Percentiles rank a stretch among this genome's conserved stretches.
Conservation (phyloP, 1,140 invertebrate species). For the Drosophila sp. region DNA sequence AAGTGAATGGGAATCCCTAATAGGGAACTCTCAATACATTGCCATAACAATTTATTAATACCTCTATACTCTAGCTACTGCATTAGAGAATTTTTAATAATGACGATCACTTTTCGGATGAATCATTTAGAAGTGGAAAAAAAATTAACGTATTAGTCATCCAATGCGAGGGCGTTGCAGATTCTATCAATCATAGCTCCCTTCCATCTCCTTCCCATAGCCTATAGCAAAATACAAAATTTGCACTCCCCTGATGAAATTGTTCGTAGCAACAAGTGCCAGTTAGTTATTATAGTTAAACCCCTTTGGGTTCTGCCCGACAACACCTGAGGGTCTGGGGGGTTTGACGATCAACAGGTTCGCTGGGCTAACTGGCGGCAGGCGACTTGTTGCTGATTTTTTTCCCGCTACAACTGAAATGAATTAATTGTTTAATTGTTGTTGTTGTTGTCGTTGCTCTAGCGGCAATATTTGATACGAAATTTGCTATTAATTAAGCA, state of each 20-base stretch:
- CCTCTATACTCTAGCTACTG: not conserved
- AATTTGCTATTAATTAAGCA: constrained; percentile 78
- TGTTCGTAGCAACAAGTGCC: not conserved
- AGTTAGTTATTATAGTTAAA: constrained; percentile 6
- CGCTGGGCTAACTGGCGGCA: constrained; percentile 51
- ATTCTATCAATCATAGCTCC: not conserved
- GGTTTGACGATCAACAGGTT: constrained; percentile 64
- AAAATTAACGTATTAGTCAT: constrained; percentile 13
- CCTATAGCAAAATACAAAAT: not conserved
- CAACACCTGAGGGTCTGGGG: constrained; percentile 34
- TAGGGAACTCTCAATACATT: not conserved
- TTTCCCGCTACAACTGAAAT: constrained; percentile 69
- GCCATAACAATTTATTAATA: not conserved
- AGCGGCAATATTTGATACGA: constrained; percentile 69
- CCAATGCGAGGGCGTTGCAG: constrained; percentile 8
- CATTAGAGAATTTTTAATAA: not conserved
- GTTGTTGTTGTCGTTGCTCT: constrained; percentile 41
- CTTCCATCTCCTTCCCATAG: not conserved
- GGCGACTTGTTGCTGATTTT: constrained; percentile 56
- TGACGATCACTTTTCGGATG: not conserved
- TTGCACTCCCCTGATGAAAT: constrained; percentile 1
- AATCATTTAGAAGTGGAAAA: not conserved
- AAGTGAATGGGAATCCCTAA: not conserved
- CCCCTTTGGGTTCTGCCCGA: constrained; percentile 49
- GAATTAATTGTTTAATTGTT: constrained; percentile 81